Evolutionary conservation across 2,888 invertebrate genomes (phyloP).

Genomic region (Aphidoletes aphidimyza): DNA sequence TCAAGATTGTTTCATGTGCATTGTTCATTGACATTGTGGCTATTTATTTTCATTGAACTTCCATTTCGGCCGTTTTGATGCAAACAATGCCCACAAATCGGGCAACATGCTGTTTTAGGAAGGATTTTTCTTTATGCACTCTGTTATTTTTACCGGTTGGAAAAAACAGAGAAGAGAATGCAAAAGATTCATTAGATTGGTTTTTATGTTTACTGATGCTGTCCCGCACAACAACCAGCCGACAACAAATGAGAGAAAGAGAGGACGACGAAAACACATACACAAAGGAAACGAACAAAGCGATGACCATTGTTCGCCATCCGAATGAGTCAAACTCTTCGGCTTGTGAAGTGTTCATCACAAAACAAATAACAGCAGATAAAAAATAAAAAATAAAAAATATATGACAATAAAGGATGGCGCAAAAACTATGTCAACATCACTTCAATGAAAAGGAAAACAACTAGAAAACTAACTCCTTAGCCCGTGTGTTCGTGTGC

Average conservation of each 20-base stretch:
- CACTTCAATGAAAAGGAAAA: constrained; percentile 16
- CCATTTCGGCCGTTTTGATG: constrained; percentile 4
- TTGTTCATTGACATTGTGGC: constrained; percentile 38
- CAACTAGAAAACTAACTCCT: constrained; percentile 25
- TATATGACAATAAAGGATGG: constrained; percentile 6
- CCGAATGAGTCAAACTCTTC: background rate
- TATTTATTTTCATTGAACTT: constrained; percentile 39
- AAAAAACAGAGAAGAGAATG: background rate
- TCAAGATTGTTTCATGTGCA: background rate
- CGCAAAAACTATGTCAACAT: constrained; percentile 46
- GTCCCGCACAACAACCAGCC: too few species aligned
- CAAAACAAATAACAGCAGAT: background rate
- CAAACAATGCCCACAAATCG: too few species aligned
- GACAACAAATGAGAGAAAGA: too few species aligned
- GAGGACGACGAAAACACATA: too few species aligned
- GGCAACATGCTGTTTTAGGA: constrained; percentile 42
- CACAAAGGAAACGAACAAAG: too few species aligned
- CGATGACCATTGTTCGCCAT: background rate
- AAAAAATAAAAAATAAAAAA: too few species aligned
- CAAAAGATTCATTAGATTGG: constrained; percentile 16
- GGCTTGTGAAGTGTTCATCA: background rate
- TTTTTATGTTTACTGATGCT: constrained; percentile 48
- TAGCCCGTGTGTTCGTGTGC: background rate
- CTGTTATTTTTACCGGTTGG: background rate
- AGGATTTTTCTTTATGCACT: constrained; percentile 3